Evolutionary conservation across 1,140 invertebrate genomes (phyloP), one percentile per base, ranked within the genome.

Genomic region (Berghia stephanieae): DNA sequence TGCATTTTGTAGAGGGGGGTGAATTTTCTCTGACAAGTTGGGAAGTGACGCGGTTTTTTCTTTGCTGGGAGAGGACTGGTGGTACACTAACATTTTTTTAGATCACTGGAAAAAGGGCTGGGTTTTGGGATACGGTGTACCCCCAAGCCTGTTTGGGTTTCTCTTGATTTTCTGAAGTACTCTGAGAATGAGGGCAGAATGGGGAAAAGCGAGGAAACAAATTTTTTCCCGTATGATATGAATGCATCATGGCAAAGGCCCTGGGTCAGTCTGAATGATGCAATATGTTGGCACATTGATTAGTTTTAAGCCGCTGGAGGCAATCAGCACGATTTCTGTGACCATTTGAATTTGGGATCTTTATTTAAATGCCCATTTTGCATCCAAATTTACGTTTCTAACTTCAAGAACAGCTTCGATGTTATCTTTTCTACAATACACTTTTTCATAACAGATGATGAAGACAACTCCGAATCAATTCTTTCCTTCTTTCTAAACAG

Each of bases 301-400:
- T 44, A 77, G 81, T 84, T 31, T 79, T 13, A n/a, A n/a, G n/a
- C n/a, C n/a, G n/a, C 79, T 49, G n/a, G 78, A 78, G 13, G 82
- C 78, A 80, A 83, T 83, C 24, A 84, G 42, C 68, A 80, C 80
- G 67, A 83, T 79, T 2, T 81, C 66, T 44, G 72, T 71, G n/a
- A 6, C 27, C 36, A 46, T 21, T 67, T 24, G 10, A 74, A 3
- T 78, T 80, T 81, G 24, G 78, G 67, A 70, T 38, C 13, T 46
- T 21, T 0, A 31, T 80, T 44, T 27, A 82, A 46, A 40, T 67
- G 71, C n/a, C 82, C 82, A 83, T 78, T 83, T 80, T 27, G 76
- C 74, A n/a, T 78, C 74, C 31, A 63, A 21, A 46, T 68, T 71
- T 16, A 67, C 43, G 13, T 55, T 55, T 38, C 80, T 68, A 46